Evolutionary conservation across 2,797 vertebrate genomes (phyloP).

Genomic region (Columba guinea): DNA sequence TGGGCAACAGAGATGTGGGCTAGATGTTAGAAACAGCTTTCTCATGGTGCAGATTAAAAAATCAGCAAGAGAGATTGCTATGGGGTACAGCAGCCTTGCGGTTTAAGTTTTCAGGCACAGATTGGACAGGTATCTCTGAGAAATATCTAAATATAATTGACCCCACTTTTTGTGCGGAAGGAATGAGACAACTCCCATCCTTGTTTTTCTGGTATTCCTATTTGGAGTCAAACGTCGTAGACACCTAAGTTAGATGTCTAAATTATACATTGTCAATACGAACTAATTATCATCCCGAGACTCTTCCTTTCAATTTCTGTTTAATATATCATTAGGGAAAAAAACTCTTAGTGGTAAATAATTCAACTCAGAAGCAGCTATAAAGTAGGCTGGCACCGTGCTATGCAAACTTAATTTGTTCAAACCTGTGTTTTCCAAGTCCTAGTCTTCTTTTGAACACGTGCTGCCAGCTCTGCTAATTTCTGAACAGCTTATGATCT

Average conservation of each 20-base stretch:
- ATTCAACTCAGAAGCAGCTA: neutral
- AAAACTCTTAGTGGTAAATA: neutral
- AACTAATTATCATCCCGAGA: neutral
- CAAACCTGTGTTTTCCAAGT: neutral
- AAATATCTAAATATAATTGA: neutral
- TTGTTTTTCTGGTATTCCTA: neutral
- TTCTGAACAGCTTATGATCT: neutral
- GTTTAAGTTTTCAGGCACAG: neutral
- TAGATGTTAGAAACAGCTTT: neutral
- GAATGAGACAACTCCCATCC: neutral
- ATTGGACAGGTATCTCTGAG: neutral
- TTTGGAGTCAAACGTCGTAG: neutral
- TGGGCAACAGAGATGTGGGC: neutral
- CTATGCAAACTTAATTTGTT: neutral
- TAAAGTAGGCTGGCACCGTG: neutral
- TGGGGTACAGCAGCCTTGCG: neutral
- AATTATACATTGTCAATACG: neutral
- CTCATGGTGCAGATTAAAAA: neutral
- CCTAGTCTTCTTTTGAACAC: neutral
- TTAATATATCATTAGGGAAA: neutral
- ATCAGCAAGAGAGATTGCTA: neutral
- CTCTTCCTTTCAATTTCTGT: neutral
- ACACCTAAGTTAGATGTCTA: neutral
- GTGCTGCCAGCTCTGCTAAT: neutral
- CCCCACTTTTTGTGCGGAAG: neutral